Conservation (phyloP, 1,140 invertebrate species). For the Drosophila ercepeae region DNA sequence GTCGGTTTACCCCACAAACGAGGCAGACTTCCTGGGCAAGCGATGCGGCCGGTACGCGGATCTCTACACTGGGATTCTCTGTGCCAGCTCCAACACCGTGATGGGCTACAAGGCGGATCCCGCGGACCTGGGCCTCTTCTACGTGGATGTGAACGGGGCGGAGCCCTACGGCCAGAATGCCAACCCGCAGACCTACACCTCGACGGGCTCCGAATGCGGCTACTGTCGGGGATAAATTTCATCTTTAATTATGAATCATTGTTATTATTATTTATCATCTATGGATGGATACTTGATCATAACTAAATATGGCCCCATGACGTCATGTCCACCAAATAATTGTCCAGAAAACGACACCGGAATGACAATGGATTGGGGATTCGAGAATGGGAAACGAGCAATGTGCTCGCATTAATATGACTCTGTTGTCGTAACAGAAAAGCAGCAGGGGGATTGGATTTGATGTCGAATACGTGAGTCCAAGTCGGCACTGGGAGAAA, state of each 20-base stretch:
- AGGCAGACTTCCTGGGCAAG: conserved; percentile 27
- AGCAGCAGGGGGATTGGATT: conserved; percentile 15
- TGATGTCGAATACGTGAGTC: conserved; percentile 27
- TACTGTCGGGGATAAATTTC: conserved; percentile 1
- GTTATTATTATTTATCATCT: neutral
- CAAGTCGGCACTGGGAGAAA: conserved; percentile 1
- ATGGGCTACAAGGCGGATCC: conserved; percentile 54
- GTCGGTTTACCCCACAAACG: conserved; percentile 83
- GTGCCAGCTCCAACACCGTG: neutral
- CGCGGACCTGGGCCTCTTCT: conserved; percentile 42
- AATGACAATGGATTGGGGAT: conserved; percentile 29
- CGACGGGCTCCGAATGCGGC: conserved; percentile 25
- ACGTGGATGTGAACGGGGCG: conserved; percentile 36
- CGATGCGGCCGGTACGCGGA: conserved; percentile 11
- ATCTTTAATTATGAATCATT: neutral
- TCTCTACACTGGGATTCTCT: conserved; percentile 6
- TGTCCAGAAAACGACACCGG: conserved; percentile 17
- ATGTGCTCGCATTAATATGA: conserved; percentile 40
- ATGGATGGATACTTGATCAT: neutral
- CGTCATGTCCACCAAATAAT: conserved; percentile 16
- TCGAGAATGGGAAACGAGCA: conserved; percentile 8
- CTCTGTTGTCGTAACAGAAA: conserved; percentile 26
- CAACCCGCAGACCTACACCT: conserved; percentile 11
- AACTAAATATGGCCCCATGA: conserved; percentile 2
- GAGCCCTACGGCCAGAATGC: conserved; percentile 55